These are phyloP conservation scores for Lamproptera curius DNA, from an alignment of 2,888 invertebrate species.

Conservation along the genomic window DNA sequence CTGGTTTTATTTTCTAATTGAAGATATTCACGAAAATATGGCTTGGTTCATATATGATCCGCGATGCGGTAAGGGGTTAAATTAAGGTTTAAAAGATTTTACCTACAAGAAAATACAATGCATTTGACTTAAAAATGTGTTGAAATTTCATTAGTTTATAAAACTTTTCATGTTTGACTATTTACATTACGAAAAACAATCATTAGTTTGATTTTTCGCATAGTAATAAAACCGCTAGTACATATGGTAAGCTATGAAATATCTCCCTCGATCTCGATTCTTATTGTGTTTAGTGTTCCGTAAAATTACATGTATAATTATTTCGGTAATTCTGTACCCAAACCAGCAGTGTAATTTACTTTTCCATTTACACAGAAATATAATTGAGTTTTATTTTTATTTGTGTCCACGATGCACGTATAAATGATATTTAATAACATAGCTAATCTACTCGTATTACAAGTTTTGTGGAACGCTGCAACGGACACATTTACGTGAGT, in stretches of 20 bases:
- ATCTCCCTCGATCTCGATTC: constrained; percentile 1
- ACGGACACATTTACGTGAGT: constrained; percentile 12
- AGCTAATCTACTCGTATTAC: constrained; percentile 15
- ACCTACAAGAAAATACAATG: neutral
- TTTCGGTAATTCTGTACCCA: neutral
- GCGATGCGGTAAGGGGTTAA: neutral
- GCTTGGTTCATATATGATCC: too few species aligned
- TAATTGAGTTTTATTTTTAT: constrained; percentile 6
- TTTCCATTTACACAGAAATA: neutral
- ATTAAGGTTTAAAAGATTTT: neutral
- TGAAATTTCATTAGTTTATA: neutral
- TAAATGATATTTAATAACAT: constrained; percentile 14
- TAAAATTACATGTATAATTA: constrained; percentile 8
- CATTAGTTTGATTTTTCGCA: too few species aligned
- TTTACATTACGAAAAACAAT: neutral
- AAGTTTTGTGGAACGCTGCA: constrained; percentile 14
- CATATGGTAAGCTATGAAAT: neutral
- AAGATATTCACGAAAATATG: too few species aligned
- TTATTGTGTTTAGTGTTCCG: constrained; percentile 6
- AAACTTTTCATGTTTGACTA: neutral
- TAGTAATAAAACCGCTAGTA: neutral
- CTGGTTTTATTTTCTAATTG: too few species aligned
- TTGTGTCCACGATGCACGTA: constrained; percentile 23
- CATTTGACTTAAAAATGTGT: neutral
- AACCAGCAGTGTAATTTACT: neutral